Base-by-base conservation (phyloP, 2,888 invertebrate species). In the Rhaphigaster nebulosa region DNA sequence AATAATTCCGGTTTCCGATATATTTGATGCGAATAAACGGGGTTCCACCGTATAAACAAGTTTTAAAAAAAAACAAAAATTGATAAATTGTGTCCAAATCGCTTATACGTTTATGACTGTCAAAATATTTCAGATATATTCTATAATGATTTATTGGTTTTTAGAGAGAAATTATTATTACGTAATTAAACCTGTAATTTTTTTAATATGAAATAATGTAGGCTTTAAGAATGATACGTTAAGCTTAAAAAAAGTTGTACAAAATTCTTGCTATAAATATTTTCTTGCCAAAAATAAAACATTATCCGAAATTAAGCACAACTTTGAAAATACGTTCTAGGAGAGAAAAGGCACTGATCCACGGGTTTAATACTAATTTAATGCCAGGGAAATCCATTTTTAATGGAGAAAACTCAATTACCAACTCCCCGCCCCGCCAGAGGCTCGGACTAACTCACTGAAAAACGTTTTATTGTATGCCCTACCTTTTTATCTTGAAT, bases 331-430 rank as follows among this genome's bases (percentile, higher is more conserved):
- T 76, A 76, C 38, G 70, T 38, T 20, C 20, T 76, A 38, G 34
- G 26, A 15, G 38, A 38, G 70, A 76, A 76, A 76, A 76, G 38
- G 70, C 70, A 76, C 34, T 38, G 34, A 76, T 76, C 70, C 70
- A 76, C 8, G 38, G 70, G 38, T 76, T 76, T 76, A 76, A 76
- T 76, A 76, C 70, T 76, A 76, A 76, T 76, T 76, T 76, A 38
- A 76, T 34, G 70, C 34, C 20, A 76, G 34, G 70, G 70, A 76
- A 76, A 76, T 76, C 70, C 70, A 76, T 76, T 76, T 76, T 76
- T 76, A 76, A 76, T 76, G 70, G 70, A 76, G 70, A 76, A 76
- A 76, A 76, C 34, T 38, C 70, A 76, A 38, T 76, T 76, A 76
- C 34, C 70, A 65, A 29, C 70, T 29, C 70, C 34, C 70, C 65